Conservation (phyloP, 2,888 invertebrate genomes). For the Dicycla oo region DNA sequence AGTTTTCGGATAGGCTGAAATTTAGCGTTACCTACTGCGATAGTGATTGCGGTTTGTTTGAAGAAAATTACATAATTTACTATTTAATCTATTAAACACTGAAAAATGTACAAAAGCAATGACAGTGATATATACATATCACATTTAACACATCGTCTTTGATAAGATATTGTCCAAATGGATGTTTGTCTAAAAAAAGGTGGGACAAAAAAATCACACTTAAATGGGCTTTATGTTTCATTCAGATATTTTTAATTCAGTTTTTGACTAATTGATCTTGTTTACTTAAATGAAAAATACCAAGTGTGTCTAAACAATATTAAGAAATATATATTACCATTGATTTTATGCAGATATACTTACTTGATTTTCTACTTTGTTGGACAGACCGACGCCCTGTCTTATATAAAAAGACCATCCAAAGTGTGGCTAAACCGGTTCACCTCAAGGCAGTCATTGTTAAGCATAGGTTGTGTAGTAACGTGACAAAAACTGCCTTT, state of each 20-base stretch:
- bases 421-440: conserved; percentile 42
- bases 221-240: background rate
- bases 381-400: conserved; percentile 8
- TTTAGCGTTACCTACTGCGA: background rate
- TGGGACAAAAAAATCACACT: conserved; percentile 26
- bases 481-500: conserved; percentile 20
- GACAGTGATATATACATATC: conserved; percentile 25
- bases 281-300: background rate
- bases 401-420: background rate
- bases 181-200: background rate
- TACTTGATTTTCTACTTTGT: conserved; percentile 3
- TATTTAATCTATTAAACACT: conserved; percentile 21
- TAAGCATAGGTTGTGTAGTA: conserved; percentile 1
- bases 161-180: conserved; percentile 45
- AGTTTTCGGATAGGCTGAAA: background rate
- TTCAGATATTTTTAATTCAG: no score
- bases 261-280: background rate
- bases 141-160: conserved; percentile 18
- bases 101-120: conserved; percentile 10
- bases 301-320: background rate
- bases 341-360: background rate
- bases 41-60: background rate
- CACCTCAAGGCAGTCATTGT: conserved; percentile 10
- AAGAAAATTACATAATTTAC: background rate
- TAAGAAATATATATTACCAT: background rate